Evolutionary conservation across 2,888 invertebrate genomes (phyloP).

Genomic region (Agonopterix heracliana): DNA sequence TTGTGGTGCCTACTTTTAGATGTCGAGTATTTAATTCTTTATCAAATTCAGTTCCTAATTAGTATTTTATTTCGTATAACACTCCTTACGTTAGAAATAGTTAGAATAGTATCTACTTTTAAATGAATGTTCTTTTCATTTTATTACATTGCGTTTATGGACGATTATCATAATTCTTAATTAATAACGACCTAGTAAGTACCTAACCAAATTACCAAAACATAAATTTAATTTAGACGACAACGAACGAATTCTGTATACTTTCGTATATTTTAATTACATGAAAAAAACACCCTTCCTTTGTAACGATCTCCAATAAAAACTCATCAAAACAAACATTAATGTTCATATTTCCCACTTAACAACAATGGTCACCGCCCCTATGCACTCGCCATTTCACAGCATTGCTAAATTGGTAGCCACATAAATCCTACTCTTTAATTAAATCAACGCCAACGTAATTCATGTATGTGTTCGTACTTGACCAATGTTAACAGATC

Average conservation of each 20-base stretch:
- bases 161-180: no score
- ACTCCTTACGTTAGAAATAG: no score
- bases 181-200: no score
- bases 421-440: slow-evolving; percentile 69
- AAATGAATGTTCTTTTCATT: no score
- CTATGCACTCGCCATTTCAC: slow-evolving; percentile 60
- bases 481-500: slow-evolving; percentile 39
- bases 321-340: slow-evolving; percentile 30
- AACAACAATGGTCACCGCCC: slow-evolving; percentile 43
- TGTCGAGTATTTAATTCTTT: background rate
- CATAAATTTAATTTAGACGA: no score
- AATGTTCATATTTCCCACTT: slow-evolving; percentile 40
- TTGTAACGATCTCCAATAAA: slow-evolving; percentile 16
- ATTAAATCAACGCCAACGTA: slow-evolving; percentile 70
- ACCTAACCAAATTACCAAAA: no score
- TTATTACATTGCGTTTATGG: no score
- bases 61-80: no score
- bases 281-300: slow-evolving; percentile 21
- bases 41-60: no score
- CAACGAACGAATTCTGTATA: no score
- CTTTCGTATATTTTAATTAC: slow-evolving; percentile 13
- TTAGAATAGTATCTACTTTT: no score
- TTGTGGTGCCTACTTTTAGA: background rate
- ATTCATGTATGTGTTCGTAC: slow-evolving; percentile 43
- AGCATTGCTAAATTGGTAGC: slow-evolving; percentile 69